phyloP scores from a whole-genome alignment of 2,113 vertebrate species.

The Myotis brandtii region DNA sequence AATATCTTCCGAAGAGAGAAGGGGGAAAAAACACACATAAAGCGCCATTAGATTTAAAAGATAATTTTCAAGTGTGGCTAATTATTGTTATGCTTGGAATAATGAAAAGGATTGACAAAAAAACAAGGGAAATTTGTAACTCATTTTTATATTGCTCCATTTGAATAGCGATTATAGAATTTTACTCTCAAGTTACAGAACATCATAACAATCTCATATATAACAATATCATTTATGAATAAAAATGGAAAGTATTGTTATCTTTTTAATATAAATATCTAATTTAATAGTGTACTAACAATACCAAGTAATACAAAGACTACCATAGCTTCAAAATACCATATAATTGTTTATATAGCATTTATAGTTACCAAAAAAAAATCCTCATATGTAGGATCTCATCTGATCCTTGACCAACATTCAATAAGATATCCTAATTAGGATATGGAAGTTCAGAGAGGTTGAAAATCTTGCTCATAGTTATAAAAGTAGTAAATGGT shows the following conservation, averaged over 20 bases:
- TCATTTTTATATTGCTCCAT: slow-evolving; percentile 12
- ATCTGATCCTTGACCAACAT: slow-evolving; percentile 37
- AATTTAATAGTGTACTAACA: background rate
- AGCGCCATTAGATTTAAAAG: slow-evolving; percentile 56
- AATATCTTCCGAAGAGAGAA: slow-evolving; percentile 89
- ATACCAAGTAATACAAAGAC: background rate
- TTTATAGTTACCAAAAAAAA: slow-evolving; percentile 22
- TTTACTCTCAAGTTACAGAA: background rate
- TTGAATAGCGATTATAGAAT: background rate
- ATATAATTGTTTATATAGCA: background rate
- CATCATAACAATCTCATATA: background rate
- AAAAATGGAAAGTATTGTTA: background rate
- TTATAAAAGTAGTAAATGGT: slow-evolving; percentile 21
- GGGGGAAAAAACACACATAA: slow-evolving; percentile 48
- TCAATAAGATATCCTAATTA: slow-evolving; percentile 19
- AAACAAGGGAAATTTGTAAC: background rate
- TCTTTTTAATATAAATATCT: slow-evolving; percentile 8
- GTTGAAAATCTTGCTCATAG: slow-evolving; percentile 47
- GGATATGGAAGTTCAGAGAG: background rate
- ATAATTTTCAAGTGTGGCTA: slow-evolving; percentile 23
- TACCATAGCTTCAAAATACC: slow-evolving; percentile 54
- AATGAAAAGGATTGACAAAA: slow-evolving; percentile 7
- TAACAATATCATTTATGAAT: slow-evolving; percentile 45
- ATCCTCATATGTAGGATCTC: background rate
- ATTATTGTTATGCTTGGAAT: background rate